phyloP scores from a whole-genome alignment of 2,888 invertebrate species.

The Xanthostigma xanthostigma region DNA sequence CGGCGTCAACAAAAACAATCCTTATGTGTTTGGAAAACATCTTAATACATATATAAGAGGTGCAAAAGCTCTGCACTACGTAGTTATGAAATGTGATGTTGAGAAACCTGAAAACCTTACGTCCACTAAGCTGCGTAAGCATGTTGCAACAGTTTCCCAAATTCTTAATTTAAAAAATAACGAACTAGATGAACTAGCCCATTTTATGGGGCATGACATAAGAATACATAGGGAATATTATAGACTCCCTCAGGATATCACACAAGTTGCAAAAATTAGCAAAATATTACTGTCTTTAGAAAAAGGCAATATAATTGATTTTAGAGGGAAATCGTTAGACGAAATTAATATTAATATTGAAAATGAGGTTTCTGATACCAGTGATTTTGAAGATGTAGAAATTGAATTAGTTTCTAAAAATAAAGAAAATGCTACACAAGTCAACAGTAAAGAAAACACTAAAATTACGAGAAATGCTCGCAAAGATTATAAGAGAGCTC shows the following conservation, averaged over 20 bases:
- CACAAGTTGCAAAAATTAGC: conserved; percentile 7
- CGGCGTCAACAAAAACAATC: neutral
- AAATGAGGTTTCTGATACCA: too few relatives aligned
- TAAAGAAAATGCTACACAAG: too few relatives aligned
- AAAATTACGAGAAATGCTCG: too few relatives aligned
- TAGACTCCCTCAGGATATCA: conserved; percentile 2
- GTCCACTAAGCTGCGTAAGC: conserved; percentile 4
- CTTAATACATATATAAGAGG: neutral
- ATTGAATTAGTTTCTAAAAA: too few relatives aligned
- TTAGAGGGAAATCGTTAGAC: conserved; percentile 1
- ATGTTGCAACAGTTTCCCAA: conserved; percentile 5
- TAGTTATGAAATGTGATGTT: neutral
- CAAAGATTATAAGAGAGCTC: too few relatives aligned
- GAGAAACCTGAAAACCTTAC: neutral
- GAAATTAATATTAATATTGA: conserved; percentile 3
- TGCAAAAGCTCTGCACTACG: neutral
- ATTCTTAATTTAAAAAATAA: conserved; percentile 6
- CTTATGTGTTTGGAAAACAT: neutral
- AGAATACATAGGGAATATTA: conserved; percentile 7
- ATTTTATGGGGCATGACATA: neutral
- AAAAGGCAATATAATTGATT: neutral
- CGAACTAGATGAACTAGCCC: conserved; percentile 2
- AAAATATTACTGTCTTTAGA: conserved; percentile 5
- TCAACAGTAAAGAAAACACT: too few relatives aligned
- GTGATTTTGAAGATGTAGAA: too few relatives aligned